These are phyloP conservation scores for Aegotheles bennettii DNA, from an alignment of 2,113 vertebrate species.

Conservation along the genomic window DNA sequence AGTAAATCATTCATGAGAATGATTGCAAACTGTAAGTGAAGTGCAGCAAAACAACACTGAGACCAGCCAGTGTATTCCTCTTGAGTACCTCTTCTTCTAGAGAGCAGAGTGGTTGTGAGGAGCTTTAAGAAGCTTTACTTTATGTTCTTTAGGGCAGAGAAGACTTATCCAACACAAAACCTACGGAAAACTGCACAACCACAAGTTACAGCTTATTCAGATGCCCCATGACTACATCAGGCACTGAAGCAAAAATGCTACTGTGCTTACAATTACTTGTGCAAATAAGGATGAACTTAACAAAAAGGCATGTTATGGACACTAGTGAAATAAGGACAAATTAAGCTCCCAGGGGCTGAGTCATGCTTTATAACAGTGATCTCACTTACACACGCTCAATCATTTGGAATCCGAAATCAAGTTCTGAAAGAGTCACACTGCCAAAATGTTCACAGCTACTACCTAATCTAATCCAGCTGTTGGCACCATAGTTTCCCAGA, in stretches of 20 bases:
- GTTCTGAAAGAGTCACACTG: neutral
- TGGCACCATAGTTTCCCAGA: neutral
- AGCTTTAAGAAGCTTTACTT: neutral
- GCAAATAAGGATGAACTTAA: neutral
- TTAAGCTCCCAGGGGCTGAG: neutral
- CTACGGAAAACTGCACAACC: neutral
- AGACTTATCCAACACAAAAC: neutral
- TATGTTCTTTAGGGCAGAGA: neutral
- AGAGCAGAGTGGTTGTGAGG: neutral
- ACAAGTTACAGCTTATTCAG: neutral
- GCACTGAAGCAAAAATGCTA: neutral
- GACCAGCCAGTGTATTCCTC: neutral
- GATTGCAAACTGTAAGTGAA: neutral
- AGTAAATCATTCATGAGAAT: slow-evolving; percentile 50
- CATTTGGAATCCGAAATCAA: neutral
- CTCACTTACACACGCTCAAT: neutral
- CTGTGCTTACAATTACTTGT: neutral
- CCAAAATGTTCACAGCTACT: neutral
- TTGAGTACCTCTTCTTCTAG: neutral
- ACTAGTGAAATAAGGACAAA: neutral
- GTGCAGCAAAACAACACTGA: neutral
- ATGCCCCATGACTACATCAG: neutral
- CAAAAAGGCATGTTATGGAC: neutral
- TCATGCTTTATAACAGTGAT: neutral
- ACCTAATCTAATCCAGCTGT: neutral